Base-by-base conservation (phyloP, 2,888 invertebrate genomes). In the Tinea trinotella region DNA sequence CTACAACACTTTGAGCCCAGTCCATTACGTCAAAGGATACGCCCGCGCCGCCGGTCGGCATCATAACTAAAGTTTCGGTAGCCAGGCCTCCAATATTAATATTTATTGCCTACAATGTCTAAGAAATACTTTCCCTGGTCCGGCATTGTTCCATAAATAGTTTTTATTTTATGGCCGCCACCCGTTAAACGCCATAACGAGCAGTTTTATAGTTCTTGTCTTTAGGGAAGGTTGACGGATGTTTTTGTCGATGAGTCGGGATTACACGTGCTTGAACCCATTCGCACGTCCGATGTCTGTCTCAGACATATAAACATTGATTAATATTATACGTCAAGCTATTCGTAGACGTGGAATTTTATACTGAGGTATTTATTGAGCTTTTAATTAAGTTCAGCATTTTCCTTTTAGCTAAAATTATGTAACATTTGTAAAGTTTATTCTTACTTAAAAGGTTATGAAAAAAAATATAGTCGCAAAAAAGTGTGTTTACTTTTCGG, bases 101-200 rank as follows among this genome's bases (percentile, higher is more conserved):
- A 82, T 82, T 82, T 81, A 84, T 76, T 72, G 67, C 74, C 66
- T 65, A 60, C 66, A 70, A 71, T 71, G 67, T 71, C 69, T 69
- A 70, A 65, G 64, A 66, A 74, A 76, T 72, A 76, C 72, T 78
- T 74, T 76, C 71, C 68, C 54, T 49, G 49, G 18, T 54, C 56
- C 44, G 17, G 40, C 49, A 61, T 62, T 59, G 63, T 65, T 67
- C 73, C 80, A 83, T 76, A 81, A 83, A 83, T 83, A 81, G 77
- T 63, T 62, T 67, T 68, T 72, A 59, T 60, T 76, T 78, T 76
- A 77, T 70, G 70, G 67, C 62, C 70, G 70, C 75, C 74, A 75
- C 76, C 76, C 76, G 74, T 78, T 73, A 76, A 74, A 78, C 69
- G 67, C 69, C 68, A 71, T 74, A 76, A 76, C 74, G 72, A 64